phyloP scores from a whole-genome alignment of 2,113 vertebrate species.

The Notarius lentiginosus region DNA sequence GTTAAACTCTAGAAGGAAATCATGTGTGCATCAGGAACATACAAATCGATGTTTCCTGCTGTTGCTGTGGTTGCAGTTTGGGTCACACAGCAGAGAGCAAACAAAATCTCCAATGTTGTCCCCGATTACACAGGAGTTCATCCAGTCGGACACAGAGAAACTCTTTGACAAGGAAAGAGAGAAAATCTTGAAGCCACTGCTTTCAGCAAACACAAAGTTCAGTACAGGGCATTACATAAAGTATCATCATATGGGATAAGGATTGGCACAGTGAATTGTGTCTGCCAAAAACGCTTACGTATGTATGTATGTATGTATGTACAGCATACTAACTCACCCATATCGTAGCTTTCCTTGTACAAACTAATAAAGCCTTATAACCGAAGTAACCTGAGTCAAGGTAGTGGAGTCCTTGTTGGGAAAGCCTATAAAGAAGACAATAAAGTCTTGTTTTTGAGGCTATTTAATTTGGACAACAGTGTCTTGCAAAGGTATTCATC shows the following conservation, averaged over 20 bases:
- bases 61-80: constrained; percentile 62
- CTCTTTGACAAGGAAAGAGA: constrained; percentile 71
- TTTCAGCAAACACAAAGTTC: not conserved
- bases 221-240: not conserved
- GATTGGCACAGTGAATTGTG: not conserved
- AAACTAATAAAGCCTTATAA: constrained; percentile 78
- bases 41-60: constrained; percentile 86
- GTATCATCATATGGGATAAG: not conserved
- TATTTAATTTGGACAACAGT: no score
- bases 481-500: no score
- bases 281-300: not conserved
- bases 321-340: constrained; percentile 79
- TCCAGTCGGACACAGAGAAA: constrained; percentile 87
- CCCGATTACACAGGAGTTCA: constrained; percentile 77
- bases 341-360: constrained; percentile 81
- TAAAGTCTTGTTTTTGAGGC: not conserved
- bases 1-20: not conserved
- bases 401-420: constrained; percentile 88
- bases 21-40: constrained; percentile 57
- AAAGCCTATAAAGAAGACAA: constrained; percentile 65
- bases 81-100: constrained; percentile 75
- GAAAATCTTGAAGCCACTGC: not conserved
- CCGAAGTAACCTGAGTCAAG: constrained; percentile 81
- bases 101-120: constrained; percentile 82
- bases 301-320: not conserved